These are phyloP conservation scores for Coccyzus lansbergi DNA, from an alignment of 2,797 vertebrate species.

Conservation along the genomic window DNA sequence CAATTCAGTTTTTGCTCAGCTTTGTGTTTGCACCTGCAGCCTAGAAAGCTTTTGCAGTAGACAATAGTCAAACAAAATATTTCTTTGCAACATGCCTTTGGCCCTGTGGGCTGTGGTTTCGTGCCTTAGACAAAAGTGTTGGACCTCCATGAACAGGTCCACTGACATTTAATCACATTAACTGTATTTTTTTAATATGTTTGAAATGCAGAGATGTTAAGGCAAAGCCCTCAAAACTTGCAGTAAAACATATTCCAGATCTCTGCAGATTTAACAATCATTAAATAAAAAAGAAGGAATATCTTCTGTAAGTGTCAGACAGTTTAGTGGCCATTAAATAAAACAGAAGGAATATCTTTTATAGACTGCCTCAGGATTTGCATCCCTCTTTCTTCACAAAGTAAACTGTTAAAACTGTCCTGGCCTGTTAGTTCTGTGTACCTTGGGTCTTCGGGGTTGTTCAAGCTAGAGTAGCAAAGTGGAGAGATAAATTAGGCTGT, in stretches of 20 bases:
- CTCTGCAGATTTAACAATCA: not conserved
- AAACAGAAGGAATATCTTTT: conserved; percentile 19
- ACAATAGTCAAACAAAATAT: not conserved
- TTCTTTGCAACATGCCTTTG: not conserved
- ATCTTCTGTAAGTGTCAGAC: not conserved
- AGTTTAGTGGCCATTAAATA: not conserved
- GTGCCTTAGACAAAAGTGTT: not conserved
- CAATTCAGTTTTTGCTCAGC: not conserved
- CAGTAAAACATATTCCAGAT: not conserved
- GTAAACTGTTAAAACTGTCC: conserved; percentile 20
- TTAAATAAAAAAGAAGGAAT: not conserved
- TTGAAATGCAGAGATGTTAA: not conserved
- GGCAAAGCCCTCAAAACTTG: not conserved
- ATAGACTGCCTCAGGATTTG: conserved; percentile 12
- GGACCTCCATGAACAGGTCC: not conserved
- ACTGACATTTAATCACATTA: not conserved
- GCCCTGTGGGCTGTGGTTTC: not conserved
- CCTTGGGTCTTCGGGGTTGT: conserved; percentile 24
- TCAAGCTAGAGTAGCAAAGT: not conserved
- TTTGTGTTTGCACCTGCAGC: accelerated
- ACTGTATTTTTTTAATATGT: not conserved
- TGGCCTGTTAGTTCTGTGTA: conserved; percentile 23
- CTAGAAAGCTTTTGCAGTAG: not conserved
- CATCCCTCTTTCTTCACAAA: conserved; percentile 39
- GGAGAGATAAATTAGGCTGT: conserved; percentile 57